These are phyloP conservation scores for Oryctes rhinoceros DNA, from an alignment of 1,140 invertebrate species.

Conservation along the genomic window DNA sequence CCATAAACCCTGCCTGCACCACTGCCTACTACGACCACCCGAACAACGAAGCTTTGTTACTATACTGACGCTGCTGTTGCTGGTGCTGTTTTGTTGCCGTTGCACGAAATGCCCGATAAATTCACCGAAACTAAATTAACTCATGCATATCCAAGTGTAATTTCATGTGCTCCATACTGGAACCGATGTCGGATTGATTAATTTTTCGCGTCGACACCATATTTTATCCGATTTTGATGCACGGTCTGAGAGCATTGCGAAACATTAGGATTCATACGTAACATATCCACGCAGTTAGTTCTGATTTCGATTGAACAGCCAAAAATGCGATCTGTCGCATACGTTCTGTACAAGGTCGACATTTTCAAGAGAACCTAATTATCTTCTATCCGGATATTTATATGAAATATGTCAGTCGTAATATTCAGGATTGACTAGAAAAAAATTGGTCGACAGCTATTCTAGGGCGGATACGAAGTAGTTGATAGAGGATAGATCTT, in stretches of 20 bases:
- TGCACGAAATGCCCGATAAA: slow-evolving; percentile 27
- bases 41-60: neutral
- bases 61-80: neutral
- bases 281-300: no score
- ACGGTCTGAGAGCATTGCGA: neutral
- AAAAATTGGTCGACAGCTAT: no score
- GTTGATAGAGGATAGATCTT: no score
- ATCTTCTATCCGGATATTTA: no score
- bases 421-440: no score
- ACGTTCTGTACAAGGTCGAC: no score
- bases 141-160: slow-evolving; percentile 41
- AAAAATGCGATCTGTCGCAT: neutral
- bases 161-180: slow-evolving; percentile 7
- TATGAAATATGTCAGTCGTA: no score
- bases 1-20: neutral
- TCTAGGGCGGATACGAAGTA: no score
- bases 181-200: slow-evolving; percentile 37
- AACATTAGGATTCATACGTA: neutral
- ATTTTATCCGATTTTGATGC: slow-evolving; percentile 29
- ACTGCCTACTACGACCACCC: neutral
- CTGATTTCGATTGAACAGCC: no score
- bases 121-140: slow-evolving; percentile 39
- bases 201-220: slow-evolving; percentile 36
- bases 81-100: neutral
- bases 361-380: no score